These are phyloP conservation scores for Gortyna flavago DNA, from an alignment of 2,888 invertebrate genomes.

Conservation along the genomic window DNA sequence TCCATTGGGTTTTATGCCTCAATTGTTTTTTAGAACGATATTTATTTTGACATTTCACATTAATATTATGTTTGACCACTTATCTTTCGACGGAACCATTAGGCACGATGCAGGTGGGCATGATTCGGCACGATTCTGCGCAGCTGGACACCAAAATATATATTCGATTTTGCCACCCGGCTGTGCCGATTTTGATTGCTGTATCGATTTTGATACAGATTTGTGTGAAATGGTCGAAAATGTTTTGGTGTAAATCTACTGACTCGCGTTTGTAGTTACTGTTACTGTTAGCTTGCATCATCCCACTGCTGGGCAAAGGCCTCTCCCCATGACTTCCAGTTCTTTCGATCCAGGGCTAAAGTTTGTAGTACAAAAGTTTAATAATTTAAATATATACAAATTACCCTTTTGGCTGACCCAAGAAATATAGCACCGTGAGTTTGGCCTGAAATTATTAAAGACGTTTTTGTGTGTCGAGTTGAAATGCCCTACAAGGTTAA, in stretches of 20 bases:
- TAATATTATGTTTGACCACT: not conserved
- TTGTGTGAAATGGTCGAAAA: not conserved
- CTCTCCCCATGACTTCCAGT: no score
- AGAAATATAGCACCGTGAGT: not conserved
- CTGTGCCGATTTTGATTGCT: not conserved
- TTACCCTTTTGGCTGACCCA: not conserved
- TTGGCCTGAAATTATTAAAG: not conserved
- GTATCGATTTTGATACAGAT: not conserved
- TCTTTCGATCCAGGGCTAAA: no score
- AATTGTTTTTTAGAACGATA: constrained; percentile 2
- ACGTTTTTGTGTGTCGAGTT: not conserved
- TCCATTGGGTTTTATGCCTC: constrained; percentile 33
- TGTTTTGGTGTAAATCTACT: not conserved
- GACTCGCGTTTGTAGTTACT: not conserved
- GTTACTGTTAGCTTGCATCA: no score
- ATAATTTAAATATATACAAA: not conserved
- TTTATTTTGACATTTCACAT: not conserved
- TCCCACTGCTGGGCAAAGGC: no score
- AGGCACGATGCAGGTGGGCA: not conserved
- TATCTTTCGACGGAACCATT: not conserved
- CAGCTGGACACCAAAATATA: not conserved
- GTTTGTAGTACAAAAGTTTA: not conserved
- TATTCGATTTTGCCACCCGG: not conserved
- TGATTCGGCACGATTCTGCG: not conserved
- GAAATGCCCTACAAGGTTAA: not conserved